Percentiles rank a stretch among this genome's conserved stretches.
phyloP scores from a whole-genome alignment of 2,888 invertebrate genomes.

The Biston stratarius region DNA sequence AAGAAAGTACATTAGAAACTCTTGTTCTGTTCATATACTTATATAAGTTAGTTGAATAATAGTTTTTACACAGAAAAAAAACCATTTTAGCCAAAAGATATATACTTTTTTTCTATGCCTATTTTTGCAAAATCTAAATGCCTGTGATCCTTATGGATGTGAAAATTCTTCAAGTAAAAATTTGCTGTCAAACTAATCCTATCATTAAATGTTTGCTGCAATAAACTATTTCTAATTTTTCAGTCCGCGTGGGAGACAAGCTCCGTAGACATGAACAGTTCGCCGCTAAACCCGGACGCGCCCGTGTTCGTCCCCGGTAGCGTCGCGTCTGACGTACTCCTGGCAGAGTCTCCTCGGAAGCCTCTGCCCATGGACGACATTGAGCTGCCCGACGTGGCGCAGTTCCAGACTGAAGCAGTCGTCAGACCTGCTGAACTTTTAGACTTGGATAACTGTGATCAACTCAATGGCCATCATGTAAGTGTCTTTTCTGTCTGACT shows the following conservation, averaged over 20 bases:
- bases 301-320: constrained; percentile 93
- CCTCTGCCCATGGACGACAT: constrained; percentile 88
- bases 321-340: constrained; percentile 79
- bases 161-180: too few relatives aligned
- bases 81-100: too few relatives aligned
- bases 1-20: too few relatives aligned
- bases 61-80: background rate
- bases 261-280: constrained; percentile 90
- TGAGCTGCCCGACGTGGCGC: constrained; percentile 86
- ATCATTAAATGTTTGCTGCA: background rate
- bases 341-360: constrained; percentile 91
- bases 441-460: constrained; percentile 83
- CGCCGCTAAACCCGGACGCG: constrained; percentile 93
- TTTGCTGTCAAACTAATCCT: too few relatives aligned
- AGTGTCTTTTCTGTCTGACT: constrained; percentile 47
- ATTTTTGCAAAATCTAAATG: too few relatives aligned
- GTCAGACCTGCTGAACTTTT: constrained; percentile 87
- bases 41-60: background rate
- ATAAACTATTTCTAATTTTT: constrained; percentile 43
- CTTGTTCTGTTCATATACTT: too few relatives aligned
- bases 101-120: background rate
- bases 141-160: too few relatives aligned
- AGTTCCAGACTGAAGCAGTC: constrained; percentile 88
- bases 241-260: constrained; percentile 83
- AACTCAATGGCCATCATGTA: constrained; percentile 86